These are phyloP conservation scores for Buteo buteo DNA, from an alignment of 2,113 vertebrate species.

Conservation along the genomic window DNA sequence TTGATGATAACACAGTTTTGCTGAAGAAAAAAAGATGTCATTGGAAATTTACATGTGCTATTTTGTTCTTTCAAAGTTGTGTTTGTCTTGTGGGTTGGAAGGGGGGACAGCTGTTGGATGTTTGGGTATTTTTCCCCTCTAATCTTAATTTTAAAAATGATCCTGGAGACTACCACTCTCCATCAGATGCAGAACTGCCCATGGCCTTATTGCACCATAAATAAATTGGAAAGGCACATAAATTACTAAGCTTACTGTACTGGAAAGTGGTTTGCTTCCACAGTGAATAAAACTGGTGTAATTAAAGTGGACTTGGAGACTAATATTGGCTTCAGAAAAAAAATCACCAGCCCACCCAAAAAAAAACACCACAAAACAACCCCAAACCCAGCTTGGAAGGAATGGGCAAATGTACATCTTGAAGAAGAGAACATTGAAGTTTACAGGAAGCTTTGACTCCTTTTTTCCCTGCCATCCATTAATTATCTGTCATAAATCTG, in stretches of 20 bases:
- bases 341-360: no score
- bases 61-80: neutral
- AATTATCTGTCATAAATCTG: neutral
- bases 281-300: neutral
- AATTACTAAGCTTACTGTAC: neutral
- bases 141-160: neutral
- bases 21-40: neutral
- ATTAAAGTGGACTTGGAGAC: neutral
- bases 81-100: neutral
- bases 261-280: neutral
- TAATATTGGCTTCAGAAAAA: neutral
- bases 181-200: neutral
- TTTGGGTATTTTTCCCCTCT: neutral
- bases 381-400: neutral
- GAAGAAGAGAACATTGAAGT: neutral
- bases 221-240: neutral
- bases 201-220: neutral
- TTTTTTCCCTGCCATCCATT: neutral
- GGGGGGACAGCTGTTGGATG: neutral
- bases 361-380: neutral
- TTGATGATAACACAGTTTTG: neutral
- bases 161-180: neutral
- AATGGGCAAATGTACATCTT: neutral
- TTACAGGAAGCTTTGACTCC: neutral
- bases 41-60: neutral